Base-by-base conservation (phyloP, 2,113 vertebrate genomes). In the Nesogale talazaci region DNA sequence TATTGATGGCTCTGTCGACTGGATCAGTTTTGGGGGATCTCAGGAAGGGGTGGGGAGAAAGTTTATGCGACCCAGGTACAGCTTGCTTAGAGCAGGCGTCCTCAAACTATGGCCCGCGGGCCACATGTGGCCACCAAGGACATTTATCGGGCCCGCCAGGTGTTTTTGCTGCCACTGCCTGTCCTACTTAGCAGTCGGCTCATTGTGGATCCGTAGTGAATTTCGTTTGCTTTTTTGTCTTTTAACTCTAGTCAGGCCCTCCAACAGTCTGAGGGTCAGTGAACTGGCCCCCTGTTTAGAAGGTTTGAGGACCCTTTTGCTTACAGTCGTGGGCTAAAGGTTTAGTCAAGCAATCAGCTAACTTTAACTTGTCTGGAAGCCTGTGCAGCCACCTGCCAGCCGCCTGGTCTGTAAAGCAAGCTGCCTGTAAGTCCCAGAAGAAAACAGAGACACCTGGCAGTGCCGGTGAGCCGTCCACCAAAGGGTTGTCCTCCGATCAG, bases 271-370 rank as follows among this genome's bases (percentile, higher is more conserved):
- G n/a, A n/a, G n/a, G n/a, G n/a, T n/a, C n/a, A n/a, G n/a, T n/a
- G n/a, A n/a, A n/a, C n/a, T n/a, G n/a, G n/a, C n/a, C n/a, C n/a
- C n/a, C n/a, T n/a, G n/a, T n/a, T n/a, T n/a, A n/a, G n/a, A n/a
- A n/a, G n/a, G n/a, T n/a, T n/a, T n/a, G n/a, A n/a, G n/a, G n/a
- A n/a, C n/a, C n/a, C n/a, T n/a, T n/a, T n/a, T n/a, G n/a, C 46
- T 52, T 61, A 79, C 31, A 72, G 69, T 34, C 52, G 78, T 27
- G 29, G 34, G 38, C n/a, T n/a, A 56, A 67, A 12, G 65, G 56
- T 87, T 72, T 78, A 89, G 19, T 40, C 31, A 83, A 94, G 63
- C 65, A 91, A 85, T 38, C n/a, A 79, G 52, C 46, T 74, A n/a
- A 86, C 80, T 69, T 81, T 14, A 85, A 75, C 34, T 46, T 72